These are phyloP conservation scores for Phalacrocorax carbo DNA, from an alignment of 2,113 vertebrate genomes.

Conservation along the genomic window DNA sequence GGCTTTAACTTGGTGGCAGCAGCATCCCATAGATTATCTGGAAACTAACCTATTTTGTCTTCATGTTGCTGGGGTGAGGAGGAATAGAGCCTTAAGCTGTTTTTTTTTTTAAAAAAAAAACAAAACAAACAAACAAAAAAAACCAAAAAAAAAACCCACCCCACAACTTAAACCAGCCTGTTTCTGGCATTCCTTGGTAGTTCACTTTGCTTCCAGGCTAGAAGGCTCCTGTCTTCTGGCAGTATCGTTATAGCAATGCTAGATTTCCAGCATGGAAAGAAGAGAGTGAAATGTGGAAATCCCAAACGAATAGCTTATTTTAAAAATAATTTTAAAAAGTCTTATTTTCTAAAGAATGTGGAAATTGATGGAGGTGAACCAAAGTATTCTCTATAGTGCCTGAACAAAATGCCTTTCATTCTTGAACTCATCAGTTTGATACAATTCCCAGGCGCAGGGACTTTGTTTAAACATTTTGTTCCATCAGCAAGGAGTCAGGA, in stretches of 20 bases:
- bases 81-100: background rate
- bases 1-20: background rate
- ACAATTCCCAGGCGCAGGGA: background rate
- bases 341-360: background rate
- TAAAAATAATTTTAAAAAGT: background rate
- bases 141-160: background rate
- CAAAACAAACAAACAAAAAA: background rate
- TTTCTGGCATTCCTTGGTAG: background rate
- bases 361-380: background rate
- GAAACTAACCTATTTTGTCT: background rate
- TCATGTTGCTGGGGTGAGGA: background rate
- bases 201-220: background rate
- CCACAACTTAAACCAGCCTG: background rate
- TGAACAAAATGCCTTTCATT: background rate
- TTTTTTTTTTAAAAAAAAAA: background rate
- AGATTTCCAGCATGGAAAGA: background rate
- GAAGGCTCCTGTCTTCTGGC: background rate
- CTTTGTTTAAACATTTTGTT: background rate
- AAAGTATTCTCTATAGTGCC: background rate
- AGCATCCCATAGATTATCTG: background rate
- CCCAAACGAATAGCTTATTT: background rate
- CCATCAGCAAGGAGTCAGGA: background rate
- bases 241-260: background rate
- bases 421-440: background rate
- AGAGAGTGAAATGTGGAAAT: background rate